Conservation (phyloP, 23 tunicate species). For the Trididemnum clinides region DNA sequence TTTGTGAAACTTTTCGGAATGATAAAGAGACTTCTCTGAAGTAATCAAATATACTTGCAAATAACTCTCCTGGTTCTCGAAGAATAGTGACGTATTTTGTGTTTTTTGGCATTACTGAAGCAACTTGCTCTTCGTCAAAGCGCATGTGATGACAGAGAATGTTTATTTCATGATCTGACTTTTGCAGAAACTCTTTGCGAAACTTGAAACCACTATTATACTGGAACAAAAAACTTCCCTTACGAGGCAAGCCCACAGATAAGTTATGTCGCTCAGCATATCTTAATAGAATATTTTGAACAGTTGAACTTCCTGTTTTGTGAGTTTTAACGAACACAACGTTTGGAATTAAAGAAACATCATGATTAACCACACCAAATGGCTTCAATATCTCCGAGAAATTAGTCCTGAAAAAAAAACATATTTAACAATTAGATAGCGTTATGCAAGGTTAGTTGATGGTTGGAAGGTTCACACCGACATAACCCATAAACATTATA, state of each 20-base stretch:
- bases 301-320: constrained; percentile 84
- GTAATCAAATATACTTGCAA: constrained; percentile 55
- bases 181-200: constrained; percentile 22
- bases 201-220: constrained; percentile 50
- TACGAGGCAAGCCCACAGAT: constrained; percentile 60
- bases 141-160: constrained; percentile 71
- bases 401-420: too few species aligned
- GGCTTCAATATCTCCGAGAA: too few species aligned
- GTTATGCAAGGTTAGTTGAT: too few species aligned
- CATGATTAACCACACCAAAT: too few species aligned
- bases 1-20: constrained; percentile 28
- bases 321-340: constrained; percentile 83
- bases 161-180: constrained; percentile 11
- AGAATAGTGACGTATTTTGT: constrained; percentile 47
- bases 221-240: constrained; percentile 40
- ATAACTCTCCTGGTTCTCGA: constrained; percentile 45
- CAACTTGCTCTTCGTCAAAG: constrained; percentile 18
- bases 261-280: constrained; percentile 51
- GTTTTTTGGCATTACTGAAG: constrained; percentile 38
- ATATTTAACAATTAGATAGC: too few species aligned
- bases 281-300: constrained; percentile 77
- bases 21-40: constrained; percentile 26
- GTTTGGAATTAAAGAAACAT: too few species aligned
- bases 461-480: too few species aligned
- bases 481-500: too few species aligned